Base-by-base conservation (phyloP, 1,140 invertebrate genomes). In the Drosophila gunungcola region DNA sequence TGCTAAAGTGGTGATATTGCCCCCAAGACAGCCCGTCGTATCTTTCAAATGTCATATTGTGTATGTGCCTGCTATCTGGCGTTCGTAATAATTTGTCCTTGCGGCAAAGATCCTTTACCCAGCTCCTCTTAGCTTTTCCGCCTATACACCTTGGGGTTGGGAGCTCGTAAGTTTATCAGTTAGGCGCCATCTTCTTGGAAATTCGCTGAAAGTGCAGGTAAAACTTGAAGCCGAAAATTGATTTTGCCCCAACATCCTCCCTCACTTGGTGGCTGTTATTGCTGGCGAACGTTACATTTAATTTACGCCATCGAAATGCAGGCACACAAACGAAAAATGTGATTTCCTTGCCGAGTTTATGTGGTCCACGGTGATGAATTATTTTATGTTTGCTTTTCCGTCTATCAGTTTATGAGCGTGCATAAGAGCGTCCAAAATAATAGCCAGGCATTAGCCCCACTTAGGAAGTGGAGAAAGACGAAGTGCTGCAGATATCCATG, bases 231-330 rank as follows among this genome's bases (percentile, higher is more conserved):
- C 36, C 21, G 67, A 55, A 85, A 85, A 85, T 85, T 85, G 81
- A 85, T 85, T 85, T 85, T 73, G 61, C 57, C 56, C 45, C 45
- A 53, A 29, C 57, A 53, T 25, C 29, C 12, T 39, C n/a, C 16
- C 29, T 12, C 25, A 27, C 34, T 58, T 39, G 12, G 32, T 34
- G n/a, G 41, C 32, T 45, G 45, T 29, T 57, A 61, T 76, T 58
- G 41, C 69, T 58, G 54, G 57, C 75, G 58, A 45, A 72, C 48
- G 49, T 69, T 80, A 86, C 74, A 86, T 84, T 85, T 78, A 86
- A 86, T 85, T 85, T 85, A 85, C 81, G 82, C 73, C 70, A 34
- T 61, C 16, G 54, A 64, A 75, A 73, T 81, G 46, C 61, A 86
- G 75, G 63, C 76, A 75, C 63, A 72, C 55, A 73, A 55, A 52